Evolutionary conservation across 2,797 vertebrate genomes (phyloP), one percentile per base, ranked within the genome.

Genomic region (Hephaestus fuliginosus): DNA sequence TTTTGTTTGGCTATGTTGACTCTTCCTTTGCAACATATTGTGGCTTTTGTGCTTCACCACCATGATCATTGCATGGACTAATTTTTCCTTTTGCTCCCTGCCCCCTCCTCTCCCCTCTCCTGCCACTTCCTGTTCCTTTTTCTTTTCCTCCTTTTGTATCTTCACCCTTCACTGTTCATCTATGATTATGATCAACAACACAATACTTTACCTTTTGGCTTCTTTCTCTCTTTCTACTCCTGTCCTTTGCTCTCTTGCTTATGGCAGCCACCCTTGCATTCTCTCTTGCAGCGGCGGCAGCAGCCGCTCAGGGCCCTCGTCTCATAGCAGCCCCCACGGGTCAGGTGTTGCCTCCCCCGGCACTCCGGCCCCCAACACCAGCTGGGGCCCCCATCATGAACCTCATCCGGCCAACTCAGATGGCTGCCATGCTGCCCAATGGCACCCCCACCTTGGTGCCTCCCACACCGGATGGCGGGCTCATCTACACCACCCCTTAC

Each of bases 1-100:
- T 66, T 75, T 62, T 88, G 25, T 85, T 85, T 83, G 80, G 82
- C 88, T 76, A 61, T 91, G 73, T 93, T 93, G 33, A 81, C 39
- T 74, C 80, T 81, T 76, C 69, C 56, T 92, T 90, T 81, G 91
- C 90, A 85, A 85, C 78, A 93, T 67, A 93, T 85, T 92, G 83
- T 93, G 82, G 92, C 93, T 94, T 92, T 90, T 95, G 88, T 95
- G 90, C 89, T 94, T 93, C 94, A 95, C 85, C 91, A 92, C 91
- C 90, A 91, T 96, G 93, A 96, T 95, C 96, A 96, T 96, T 95
- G 96, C 96, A 96, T 96, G 96, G 90, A 96, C 94, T 96, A 96
- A 96, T 96, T 96, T 94, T 93, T 83, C 93, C 92, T 95, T 95
- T 94, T 95, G 86, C 88, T 33, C 30, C 30, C 30, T 33, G 30